Conservation (phyloP, 2,888 invertebrate genomes). For the Aricia artaxerxes region DNA sequence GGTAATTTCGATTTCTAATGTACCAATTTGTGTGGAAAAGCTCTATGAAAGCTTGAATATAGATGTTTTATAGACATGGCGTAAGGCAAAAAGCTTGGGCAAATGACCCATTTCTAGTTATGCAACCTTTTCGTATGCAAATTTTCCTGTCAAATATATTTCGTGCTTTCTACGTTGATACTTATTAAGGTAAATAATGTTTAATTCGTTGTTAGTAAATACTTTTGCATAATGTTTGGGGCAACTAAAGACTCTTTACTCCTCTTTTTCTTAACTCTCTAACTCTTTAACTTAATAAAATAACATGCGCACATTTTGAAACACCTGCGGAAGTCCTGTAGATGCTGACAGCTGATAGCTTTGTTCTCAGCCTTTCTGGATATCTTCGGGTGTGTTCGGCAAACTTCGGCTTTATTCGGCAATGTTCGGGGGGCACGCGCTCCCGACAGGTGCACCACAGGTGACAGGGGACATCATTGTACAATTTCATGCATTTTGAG, state of each 20-base stretch:
- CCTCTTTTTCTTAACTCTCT: too few species aligned
- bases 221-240: too few species aligned
- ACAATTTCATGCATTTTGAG: background rate
- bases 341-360: background rate
- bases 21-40: background rate
- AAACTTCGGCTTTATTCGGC: background rate
- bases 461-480: background rate
- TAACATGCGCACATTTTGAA: background rate
- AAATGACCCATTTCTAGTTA: too few species aligned
- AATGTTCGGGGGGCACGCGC: background rate
- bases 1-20: background rate
- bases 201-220: too few species aligned
- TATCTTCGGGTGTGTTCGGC: background rate
- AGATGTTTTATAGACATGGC: background rate
- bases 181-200: too few species aligned
- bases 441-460: background rate
- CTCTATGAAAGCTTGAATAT: background rate
- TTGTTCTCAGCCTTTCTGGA: background rate
- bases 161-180: too few species aligned
- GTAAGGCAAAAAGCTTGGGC: background rate
- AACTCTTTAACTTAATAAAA: too few species aligned
- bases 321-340: background rate
- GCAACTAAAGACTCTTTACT: too few species aligned
- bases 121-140: too few species aligned
- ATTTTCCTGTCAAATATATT: too few species aligned